Evolutionary conservation across 2,888 invertebrate species (phyloP), one percentile per base, ranked within the genome.

Genomic region (Xanthorhoe designata): DNA sequence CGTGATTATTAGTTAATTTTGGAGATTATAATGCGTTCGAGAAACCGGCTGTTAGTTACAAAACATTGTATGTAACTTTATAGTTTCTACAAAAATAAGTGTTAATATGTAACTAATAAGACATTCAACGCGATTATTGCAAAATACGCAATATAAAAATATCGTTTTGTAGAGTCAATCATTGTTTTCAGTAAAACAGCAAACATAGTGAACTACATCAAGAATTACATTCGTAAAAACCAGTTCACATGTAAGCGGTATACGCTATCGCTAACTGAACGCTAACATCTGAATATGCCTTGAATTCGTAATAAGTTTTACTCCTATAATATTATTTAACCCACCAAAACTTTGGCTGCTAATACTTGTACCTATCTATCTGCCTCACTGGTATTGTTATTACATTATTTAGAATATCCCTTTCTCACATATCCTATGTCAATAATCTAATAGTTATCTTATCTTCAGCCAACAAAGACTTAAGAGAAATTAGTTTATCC

Each of bases 281-380:
- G 24, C 24, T 24, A 24, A 42, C 38, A 42, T 42, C 38, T 42
- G 38, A 42, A 42, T 42, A 13, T 13, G 13, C 10, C 4, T n/a
- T 53, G 15, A 9, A 35, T 35, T 17, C 17, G 35, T 35, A 35
- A 35, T 15, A 1, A 10, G 35, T 15, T 35, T 35, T 17, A 53
- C 15, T 10, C 8, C 29, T 56, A n/a, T 56, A 59, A 18, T 32
- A 47, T 50, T 54, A 47, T 63, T 64, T 56, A 42, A 19, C 50
- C 17, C 58, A 69, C 64, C 60, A 68, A 70, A 71, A 64, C 75
- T 74, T 75, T 75, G 74, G 74, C 72, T 73, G 53, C 57, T 73
- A 75, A 75, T 73, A 75, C 74, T 70, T 65, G 66, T 60, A 45
- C 45, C 18, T 35, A 58, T 53, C 49, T n/a, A 38, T 38, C 58